Base-by-base conservation (phyloP, 2,888 invertebrate genomes). In the Pachydiplax longipennis region DNA sequence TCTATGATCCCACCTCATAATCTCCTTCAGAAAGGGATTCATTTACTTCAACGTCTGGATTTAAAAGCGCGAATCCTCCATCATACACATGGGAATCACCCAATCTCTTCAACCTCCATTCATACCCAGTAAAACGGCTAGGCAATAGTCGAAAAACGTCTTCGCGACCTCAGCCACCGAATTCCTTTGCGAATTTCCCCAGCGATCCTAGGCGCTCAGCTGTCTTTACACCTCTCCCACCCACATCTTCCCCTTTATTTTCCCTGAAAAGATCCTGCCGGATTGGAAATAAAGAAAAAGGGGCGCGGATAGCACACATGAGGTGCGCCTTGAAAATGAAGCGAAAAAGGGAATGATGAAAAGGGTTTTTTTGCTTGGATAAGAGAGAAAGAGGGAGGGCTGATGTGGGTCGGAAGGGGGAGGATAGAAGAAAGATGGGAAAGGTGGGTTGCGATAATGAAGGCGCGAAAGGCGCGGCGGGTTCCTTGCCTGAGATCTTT, bases 301-400 rank as follows among this genome's bases (percentile, higher is more conserved):
- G 65, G 65, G 65, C n/a, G 65, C n/a, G 65, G 65, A 22, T 65
- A 65, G 73, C 73, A 73, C 31, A 31, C 73, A 73, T 73, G 73
- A 73, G 73, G 73, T 73, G 73, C 73, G 31, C 73, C 25, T 73
- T 12, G 73, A 73, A 58, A 83, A 83, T 25, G 53, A 35, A 35
- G 83, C 13, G 53, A 35, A 35, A 12, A 25, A 82, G n/a, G 81
- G 81, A 40, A 44, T 22, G 81, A 82, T 40, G 44, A 87, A 37
- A 87, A 37, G 61, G 35, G 87, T 37, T 87, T 87, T 87, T 87
- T 61, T 61, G 87, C 87, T 61, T 65, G 87, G 87, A 37, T 61
- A 61, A 87, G 61, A 87, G 87, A 83, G 83, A 53, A 31, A 53
- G 37, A 58, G 87, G 61, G 31, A 31, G 22, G 65, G 61, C n/a